Conservation (phyloP, 2,888 invertebrate genomes). For the Tinea semifulvella region DNA sequence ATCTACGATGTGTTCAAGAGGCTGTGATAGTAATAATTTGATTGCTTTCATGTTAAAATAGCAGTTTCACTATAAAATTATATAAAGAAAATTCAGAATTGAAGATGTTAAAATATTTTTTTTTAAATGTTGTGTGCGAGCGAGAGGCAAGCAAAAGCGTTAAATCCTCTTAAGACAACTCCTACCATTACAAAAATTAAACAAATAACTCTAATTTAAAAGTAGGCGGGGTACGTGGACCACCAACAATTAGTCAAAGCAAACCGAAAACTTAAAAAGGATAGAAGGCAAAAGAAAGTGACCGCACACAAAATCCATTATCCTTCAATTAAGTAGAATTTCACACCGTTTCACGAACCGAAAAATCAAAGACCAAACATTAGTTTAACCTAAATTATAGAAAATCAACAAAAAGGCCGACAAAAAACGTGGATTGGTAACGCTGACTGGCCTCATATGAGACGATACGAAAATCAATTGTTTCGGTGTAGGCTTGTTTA, state of each 20-base stretch:
- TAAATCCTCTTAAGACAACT: too few relatives aligned
- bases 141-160: too few relatives aligned
- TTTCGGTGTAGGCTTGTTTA: too few relatives aligned
- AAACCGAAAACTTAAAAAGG: slow-evolving; percentile 26
- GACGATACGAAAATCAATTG: not conserved
- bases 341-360: slow-evolving; percentile 67
- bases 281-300: slow-evolving; percentile 32
- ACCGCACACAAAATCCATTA: slow-evolving; percentile 58
- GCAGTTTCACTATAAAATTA: too few relatives aligned
- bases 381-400: slow-evolving; percentile 63
- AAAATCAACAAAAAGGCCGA: slow-evolving; percentile 53
- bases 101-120: too few relatives aligned
- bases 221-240: not conserved
- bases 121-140: too few relatives aligned
- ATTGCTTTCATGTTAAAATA: too few relatives aligned
- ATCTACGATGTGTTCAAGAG: too few relatives aligned
- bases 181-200: not conserved
- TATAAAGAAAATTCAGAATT: too few relatives aligned
- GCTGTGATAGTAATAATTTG: too few relatives aligned
- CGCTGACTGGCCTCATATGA: not conserved
- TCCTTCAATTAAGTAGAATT: slow-evolving; percentile 61
- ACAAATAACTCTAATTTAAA: not conserved
- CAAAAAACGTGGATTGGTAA: slow-evolving; percentile 34
- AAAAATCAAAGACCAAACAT: slow-evolving; percentile 66
- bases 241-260: slow-evolving; percentile 9